Conservation (phyloP, 2,797 vertebrate genomes). For the Anabacerthia variegaticeps region DNA sequence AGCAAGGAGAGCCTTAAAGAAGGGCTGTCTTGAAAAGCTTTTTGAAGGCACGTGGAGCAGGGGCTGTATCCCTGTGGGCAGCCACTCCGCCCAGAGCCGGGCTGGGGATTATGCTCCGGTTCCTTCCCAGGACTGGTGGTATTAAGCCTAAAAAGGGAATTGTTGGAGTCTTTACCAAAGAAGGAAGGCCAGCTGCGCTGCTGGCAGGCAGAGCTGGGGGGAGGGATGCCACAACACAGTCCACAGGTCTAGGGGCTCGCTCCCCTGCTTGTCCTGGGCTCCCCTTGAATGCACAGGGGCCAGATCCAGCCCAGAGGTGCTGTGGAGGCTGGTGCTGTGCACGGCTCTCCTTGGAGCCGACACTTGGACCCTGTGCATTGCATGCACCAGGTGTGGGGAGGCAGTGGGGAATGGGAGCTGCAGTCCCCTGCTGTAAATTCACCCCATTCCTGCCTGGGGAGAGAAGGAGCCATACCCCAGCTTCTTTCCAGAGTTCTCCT, state of each 20-base stretch:
- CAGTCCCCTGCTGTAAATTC: not conserved
- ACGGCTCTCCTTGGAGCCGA: not conserved
- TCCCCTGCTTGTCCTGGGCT: not conserved
- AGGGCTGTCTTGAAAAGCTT: not conserved
- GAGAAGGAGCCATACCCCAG: not conserved
- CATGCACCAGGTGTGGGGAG: not conserved
- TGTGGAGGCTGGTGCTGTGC: not conserved
- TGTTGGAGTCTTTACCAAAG: constrained; percentile 66
- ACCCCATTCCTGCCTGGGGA: accelerated
- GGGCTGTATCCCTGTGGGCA: not conserved
- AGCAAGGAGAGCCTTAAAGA: not conserved
- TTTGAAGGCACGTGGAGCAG: not conserved
- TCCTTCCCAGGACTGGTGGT: not conserved
- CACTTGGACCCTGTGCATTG: not conserved
- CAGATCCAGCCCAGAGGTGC: not conserved
- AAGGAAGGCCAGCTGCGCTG: not conserved
- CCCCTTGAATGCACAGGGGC: accelerated
- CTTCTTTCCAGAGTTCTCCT: not conserved
- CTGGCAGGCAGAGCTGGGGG: not conserved
- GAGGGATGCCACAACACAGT: not conserved
- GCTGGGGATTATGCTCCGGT: not conserved
- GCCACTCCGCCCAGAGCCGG: not conserved
- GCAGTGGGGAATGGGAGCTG: accelerated
- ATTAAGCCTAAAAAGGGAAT: constrained; percentile 69
- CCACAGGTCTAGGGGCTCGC: not conserved